Evolutionary conservation across 2,888 invertebrate genomes (phyloP).

Genomic region (Congeria kusceri): DNA sequence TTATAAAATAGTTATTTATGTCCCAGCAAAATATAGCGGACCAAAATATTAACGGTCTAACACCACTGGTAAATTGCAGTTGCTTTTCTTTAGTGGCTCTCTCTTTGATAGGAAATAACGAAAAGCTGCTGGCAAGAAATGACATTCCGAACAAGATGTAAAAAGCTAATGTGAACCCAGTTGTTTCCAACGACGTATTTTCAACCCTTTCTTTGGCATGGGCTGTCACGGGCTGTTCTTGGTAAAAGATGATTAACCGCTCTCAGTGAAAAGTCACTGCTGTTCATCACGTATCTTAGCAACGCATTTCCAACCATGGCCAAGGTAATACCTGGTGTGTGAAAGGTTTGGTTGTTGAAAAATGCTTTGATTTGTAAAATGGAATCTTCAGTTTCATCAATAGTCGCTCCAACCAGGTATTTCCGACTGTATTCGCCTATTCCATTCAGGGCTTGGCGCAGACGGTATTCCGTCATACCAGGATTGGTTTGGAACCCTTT

Average conservation of each 20-base stretch:
- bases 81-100: constrained; percentile 86
- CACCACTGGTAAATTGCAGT: constrained; percentile 85
- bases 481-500: constrained; percentile 60
- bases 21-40: constrained; percentile 86
- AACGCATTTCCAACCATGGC: constrained; percentile 84
- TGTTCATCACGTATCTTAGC: constrained; percentile 69
- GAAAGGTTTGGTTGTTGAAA: constrained; percentile 93
- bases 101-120: constrained; percentile 88
- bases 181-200: constrained; percentile 55
- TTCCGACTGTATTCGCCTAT: constrained; percentile 83
- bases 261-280: constrained; percentile 60
- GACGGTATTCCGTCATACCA: constrained; percentile 68
- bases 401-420: constrained; percentile 82
- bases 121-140: constrained; percentile 86
- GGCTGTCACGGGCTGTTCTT: constrained; percentile 66
- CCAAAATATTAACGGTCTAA: constrained; percentile 85
- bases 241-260: constrained; percentile 82
- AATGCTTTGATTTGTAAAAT: constrained; percentile 87
- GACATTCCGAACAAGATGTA: constrained; percentile 89
- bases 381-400: constrained; percentile 54
- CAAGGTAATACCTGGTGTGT: constrained; percentile 90
- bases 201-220: constrained; percentile 70
- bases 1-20: constrained; percentile 83
- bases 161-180: constrained; percentile 90
- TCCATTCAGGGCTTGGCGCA: constrained; percentile 76